Base-by-base conservation (phyloP, 2,797 vertebrate species). In the Prunella strophiata region DNA sequence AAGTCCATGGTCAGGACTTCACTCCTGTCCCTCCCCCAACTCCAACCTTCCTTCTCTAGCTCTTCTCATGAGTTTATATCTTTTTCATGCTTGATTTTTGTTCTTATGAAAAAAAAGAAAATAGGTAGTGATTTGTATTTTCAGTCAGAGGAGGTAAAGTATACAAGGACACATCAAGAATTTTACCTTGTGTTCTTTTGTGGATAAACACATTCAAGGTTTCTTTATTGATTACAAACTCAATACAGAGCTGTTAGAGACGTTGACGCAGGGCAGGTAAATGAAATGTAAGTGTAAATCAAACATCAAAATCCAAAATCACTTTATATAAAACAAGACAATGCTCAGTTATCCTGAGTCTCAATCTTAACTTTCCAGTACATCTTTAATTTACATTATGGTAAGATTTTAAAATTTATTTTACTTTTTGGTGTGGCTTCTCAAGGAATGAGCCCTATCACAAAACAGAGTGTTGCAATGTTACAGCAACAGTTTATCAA, bases 21-120 rank as follows among this genome's bases (percentile, higher is more conserved):
- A n/a, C 2, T 26, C 21, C 12, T 2, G 1, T 30, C 19, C 9
- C 16, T 19, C 5, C 3, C 17, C 13, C 5, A 14, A 13, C 21
- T 11, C 19, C 14, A 10, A 0, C 13, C 8, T 26, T 82, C 30
- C 27, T 85, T 57, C 25, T 68, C 27, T 65, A 2, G 4, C 10
- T 50, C 47, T 26, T 70, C 22, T 73, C 16, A 1, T 18, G 21
- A 47, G 4, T 25, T 57, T 81, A 38, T 26, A 71, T 38, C 10
- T 58, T 80, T 61, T 72, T 45, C 1, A 1, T 74, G 11, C 32
- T 57, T 84, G 14, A 27, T 9, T 85, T 85, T 88, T 62, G 5
- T 62, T 81, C 23, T 48, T 68, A 13, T 13, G 51, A 19, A 17
- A 45, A 51, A 57, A 47, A 65, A 42, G 12, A 3, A 67, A 43